A percentile compares a stretch with the other conserved stretches of the same genome.
These are phyloP conservation scores for Polypedilum pembai DNA, from an alignment of 1,140 invertebrate species.

Conservation along the genomic window DNA sequence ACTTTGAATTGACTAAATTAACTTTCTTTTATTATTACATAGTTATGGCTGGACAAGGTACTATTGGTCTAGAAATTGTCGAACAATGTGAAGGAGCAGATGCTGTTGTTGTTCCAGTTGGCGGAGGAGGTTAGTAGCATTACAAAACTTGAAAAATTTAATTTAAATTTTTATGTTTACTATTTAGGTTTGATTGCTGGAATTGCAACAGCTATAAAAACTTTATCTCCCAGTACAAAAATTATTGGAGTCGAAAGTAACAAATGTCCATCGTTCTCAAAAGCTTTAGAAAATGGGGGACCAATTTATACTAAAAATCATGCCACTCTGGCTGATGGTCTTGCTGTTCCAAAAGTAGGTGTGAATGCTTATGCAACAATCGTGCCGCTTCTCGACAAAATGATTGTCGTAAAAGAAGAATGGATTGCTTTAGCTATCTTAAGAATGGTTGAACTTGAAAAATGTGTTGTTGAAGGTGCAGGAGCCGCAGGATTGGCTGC, in stretches of 20 bases:
- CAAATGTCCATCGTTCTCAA: constrained; percentile 73
- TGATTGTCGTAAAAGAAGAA: constrained; percentile 74
- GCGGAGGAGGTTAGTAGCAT: constrained; percentile 69
- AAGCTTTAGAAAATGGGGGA: constrained; percentile 61
- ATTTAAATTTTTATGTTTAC: too few species aligned
- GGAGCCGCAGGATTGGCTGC: constrained; percentile 83
- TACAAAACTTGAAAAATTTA: too few species aligned
- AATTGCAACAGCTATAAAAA: constrained; percentile 77
- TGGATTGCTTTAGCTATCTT: constrained; percentile 86
- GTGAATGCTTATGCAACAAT: constrained; percentile 81
- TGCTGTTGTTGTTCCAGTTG: constrained; percentile 75
- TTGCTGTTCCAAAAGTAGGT: constrained; percentile 83
- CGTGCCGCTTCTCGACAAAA: constrained; percentile 68
- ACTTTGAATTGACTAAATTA: not conserved
- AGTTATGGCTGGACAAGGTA: constrained; percentile 90
- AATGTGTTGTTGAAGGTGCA: constrained; percentile 88
- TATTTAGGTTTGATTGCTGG: constrained; percentile 86
- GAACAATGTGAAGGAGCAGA: constrained; percentile 73
- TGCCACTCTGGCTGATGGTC: constrained; percentile 81
- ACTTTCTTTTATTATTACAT: not conserved
- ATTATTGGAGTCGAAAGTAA: constrained; percentile 85
- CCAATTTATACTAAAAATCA: constrained; percentile 60
- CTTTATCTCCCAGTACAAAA: constrained; percentile 66
- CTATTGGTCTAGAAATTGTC: constrained; percentile 82
- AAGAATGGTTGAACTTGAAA: constrained; percentile 78